A percentile compares a stretch with the other conserved stretches of the same genome.
phyloP scores from a whole-genome alignment of 2,797 vertebrate species.

The Octomys mimax region DNA sequence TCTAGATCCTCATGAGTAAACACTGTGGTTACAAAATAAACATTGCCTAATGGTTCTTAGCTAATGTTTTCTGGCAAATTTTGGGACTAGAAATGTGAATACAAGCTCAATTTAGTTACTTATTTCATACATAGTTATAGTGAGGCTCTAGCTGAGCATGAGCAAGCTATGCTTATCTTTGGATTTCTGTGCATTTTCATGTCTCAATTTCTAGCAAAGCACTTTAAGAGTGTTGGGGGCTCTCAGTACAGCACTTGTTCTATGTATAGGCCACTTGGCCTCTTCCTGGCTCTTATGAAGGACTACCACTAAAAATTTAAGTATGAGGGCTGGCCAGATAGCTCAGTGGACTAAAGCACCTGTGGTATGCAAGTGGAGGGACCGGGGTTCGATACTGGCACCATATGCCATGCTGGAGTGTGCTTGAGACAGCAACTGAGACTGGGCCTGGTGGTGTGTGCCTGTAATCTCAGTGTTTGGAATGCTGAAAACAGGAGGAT shows the following conservation, averaged over 20 bases:
- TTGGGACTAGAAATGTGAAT: not conserved
- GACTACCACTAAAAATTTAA: not conserved
- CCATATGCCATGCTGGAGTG: no score
- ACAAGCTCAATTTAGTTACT: not conserved
- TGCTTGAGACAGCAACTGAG: no score
- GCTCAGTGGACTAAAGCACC: no score
- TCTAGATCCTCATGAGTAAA: not conserved
- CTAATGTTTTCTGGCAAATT: constrained; percentile 22
- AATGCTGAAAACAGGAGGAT: no score
- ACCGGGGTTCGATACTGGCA: no score
- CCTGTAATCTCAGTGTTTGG: no score
- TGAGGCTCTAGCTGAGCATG: not conserved
- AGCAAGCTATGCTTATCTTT: not conserved
- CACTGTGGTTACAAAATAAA: constrained; percentile 25
- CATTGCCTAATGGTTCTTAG: constrained; percentile 44
- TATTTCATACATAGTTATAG: not conserved
- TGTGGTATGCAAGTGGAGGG: no score
- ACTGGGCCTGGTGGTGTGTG: no score
- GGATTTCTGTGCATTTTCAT: not conserved
- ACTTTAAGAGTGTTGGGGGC: not conserved
- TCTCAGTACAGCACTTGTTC: not conserved
- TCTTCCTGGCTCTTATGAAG: not conserved
- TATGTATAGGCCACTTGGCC: not conserved
- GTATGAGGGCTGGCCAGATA: not conserved
- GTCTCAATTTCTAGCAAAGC: not conserved